Evolutionary conservation across 1,140 invertebrate species (phyloP), one percentile per base, ranked within the genome.

Genomic region (Aporrectodea caliginosa): DNA sequence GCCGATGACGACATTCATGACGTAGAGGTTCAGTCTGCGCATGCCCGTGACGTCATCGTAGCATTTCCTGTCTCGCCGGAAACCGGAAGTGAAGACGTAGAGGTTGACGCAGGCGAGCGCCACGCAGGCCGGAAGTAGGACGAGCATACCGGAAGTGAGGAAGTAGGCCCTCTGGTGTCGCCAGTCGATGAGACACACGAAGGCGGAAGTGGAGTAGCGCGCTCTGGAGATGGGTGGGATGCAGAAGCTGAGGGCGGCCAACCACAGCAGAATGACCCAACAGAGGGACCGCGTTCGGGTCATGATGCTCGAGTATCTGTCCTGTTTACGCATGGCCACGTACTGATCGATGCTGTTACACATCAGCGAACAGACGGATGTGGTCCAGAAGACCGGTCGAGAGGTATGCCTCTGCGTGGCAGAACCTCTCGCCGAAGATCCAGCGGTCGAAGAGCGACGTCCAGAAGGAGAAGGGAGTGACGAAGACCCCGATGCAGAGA

Each of bases 341-440:
- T 98, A 98, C 78, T 90, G 92, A 91, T 98, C 96, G 75, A 97
- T 95, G 78, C 94, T 94, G 82, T 98, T 97, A 95, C 95, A 98
- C 93, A 96, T 96, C 88, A 97, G 95, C 12, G 95, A 97, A 90
- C 95, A 98, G 2, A 96, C 92, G 32, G 93, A 94, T 78, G 95
- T 92, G 78, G 94, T 93, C 93, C 95, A 95, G 29, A 98, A 91
- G 0, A 95, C 95, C n/a, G 79, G 96, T 93, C 87, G 96, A 93
- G 29, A 97, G 88, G 89, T 97, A 98, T 80, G 95, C 96, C 31
- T 94, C 92, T 68, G 96, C 80, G 75, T 84, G 85, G 79, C 87
- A 88, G 78, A 88, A 95, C 90, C 79, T 81, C 84, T 95, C 93
- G 71, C 94, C 94, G 87, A 95, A 96, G 83, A 95, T 91, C 93